Base-by-base conservation (phyloP, 2,888 invertebrate genomes). In the Orchesella flavescens region DNA sequence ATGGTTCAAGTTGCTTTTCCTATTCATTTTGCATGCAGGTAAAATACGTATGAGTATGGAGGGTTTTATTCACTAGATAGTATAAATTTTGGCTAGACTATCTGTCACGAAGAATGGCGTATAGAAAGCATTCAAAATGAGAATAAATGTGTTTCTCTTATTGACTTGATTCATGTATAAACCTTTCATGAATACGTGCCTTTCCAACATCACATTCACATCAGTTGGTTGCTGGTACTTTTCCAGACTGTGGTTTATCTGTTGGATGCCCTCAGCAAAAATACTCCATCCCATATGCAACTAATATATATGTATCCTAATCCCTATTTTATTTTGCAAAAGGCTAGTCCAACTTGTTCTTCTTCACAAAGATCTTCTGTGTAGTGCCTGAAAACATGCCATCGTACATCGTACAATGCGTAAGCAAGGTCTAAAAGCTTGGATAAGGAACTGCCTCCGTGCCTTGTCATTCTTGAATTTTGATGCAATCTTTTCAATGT, bases 401-500 rank as follows among this genome's bases (percentile, higher is more conserved):
- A n/a, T 34, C 3, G 34, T 7, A 34, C 19, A 5, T 3, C 55
- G 17, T 55, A n/a, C 43, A 71, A 24, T 15, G 55, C 34, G 19
- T 55, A 34, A 2, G 49, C 12, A 49, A 49, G 15, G 49, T 49
- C 49, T n/a, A n/a, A 49, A 12, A 15, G 49, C 49, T 3, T 49
- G 49, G 49, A 49, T 49, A 74, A 74, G 74, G 63, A 74, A 74
- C 46, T 74, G 44, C 63, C 65, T 75, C 46, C 65, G 65, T 74
- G 65, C 53, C 55, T 55, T 66, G 75, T 75, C 66, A 65, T 75
- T 75, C 75, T 55, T 75, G 75, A 65, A 75, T 66, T 75, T 75
- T 75, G 75, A 75, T 75, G 75, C 55, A 75, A 75, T 75, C 75
- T 75, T 65, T 75, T 75, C 65, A 65, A 55, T 75, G 49, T 75